These are phyloP conservation scores for Beroe forskalii DNA, from an alignment of 37 sponge, comb jelly and placozoan species.

Conservation along the genomic window DNA sequence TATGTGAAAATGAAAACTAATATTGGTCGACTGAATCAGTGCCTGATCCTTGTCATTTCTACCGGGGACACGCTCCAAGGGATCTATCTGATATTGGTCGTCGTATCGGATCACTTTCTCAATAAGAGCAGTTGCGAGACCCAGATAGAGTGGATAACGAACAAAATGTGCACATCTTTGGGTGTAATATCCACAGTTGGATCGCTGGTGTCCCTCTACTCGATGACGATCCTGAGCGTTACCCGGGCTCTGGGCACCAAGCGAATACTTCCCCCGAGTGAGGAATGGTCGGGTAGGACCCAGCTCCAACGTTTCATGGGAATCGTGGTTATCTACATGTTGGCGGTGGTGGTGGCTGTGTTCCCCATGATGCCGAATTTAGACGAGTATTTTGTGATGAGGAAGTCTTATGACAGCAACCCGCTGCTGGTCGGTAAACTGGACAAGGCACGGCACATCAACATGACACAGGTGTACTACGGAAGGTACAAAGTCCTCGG, in stretches of 20 bases:
- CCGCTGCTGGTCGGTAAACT: background rate
- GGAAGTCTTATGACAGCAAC: background rate
- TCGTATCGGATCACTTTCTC: background rate
- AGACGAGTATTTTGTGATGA: background rate
- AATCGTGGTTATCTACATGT: background rate
- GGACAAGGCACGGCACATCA: slow-evolving; percentile 2
- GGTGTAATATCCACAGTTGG: slow-evolving; percentile 19
- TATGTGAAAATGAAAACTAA: background rate
- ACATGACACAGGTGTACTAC: background rate
- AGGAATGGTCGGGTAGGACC: background rate
- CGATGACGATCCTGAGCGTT: slow-evolving; percentile 26
- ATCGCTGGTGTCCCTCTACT: slow-evolving; percentile 23
- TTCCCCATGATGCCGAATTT: background rate
- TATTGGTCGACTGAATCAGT: background rate
- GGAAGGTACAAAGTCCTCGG: background rate
- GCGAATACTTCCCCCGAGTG: background rate
- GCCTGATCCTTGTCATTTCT: background rate
- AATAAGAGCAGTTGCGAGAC: background rate
- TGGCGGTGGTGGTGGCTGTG: background rate
- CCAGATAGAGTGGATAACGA: slow-evolving; percentile 14
- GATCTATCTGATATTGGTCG: background rate
- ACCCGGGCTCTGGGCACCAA: background rate
- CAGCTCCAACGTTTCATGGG: background rate
- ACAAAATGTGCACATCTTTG: background rate
- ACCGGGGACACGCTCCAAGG: slow-evolving; percentile 3